A percentile compares a stretch with the other conserved stretches of the same genome.
Evolutionary conservation across 2,797 vertebrate species (phyloP).

Genomic region (Tokudaia muenninki): DNA sequence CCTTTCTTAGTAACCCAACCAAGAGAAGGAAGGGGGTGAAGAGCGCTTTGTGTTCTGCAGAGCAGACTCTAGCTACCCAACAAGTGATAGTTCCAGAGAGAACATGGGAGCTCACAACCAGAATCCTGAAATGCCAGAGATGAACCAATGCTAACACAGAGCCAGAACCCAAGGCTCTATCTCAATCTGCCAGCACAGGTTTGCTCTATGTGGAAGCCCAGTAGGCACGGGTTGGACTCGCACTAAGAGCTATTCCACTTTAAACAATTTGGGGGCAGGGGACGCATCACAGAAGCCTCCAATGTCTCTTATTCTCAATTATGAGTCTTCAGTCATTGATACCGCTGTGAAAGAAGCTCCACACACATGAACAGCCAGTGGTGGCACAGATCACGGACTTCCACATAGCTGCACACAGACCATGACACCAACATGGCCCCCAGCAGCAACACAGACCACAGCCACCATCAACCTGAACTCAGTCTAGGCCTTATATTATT

Average conservation of each 20-base stretch:
- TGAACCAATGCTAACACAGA: neutral
- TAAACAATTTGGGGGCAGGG: neutral
- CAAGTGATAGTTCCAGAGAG: neutral
- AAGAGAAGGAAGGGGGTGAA: neutral
- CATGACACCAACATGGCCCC: neutral
- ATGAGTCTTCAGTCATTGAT: neutral
- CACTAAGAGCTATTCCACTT: neutral
- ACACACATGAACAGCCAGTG: neutral
- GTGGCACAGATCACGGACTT: neutral
- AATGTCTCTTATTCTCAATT: too few species aligned
- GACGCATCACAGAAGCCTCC: too few species aligned
- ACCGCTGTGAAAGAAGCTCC: neutral
- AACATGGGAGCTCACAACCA: neutral
- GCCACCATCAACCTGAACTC: neutral
- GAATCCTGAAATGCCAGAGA: neutral
- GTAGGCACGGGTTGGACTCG: too few species aligned
- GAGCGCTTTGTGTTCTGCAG: neutral
- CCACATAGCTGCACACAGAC: neutral
- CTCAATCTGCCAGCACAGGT: accelerated
- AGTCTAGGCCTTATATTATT: neutral
- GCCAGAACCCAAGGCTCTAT: neutral
- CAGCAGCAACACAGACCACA: too few species aligned
- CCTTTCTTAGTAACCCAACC: neutral
- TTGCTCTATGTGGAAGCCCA: neutral
- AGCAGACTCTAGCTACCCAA: neutral